These are phyloP conservation scores for Catotricha subobsoleta DNA, from an alignment of 2,888 invertebrate species.

Conservation along the genomic window DNA sequence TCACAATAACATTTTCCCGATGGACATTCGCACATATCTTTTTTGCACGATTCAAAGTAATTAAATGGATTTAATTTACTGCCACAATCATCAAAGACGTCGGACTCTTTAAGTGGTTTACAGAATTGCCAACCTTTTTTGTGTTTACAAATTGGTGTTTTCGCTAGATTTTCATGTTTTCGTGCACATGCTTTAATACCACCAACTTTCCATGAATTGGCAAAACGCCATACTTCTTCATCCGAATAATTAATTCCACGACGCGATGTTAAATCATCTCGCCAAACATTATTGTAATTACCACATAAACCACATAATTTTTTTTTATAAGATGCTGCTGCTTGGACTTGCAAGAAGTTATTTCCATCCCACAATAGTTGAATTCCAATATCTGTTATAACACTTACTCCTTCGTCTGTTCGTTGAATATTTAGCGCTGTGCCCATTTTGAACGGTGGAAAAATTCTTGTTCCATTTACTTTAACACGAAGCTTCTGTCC, in stretches of 20 bases:
- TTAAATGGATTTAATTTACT: conserved; percentile 60
- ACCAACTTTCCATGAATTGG: conserved; percentile 81
- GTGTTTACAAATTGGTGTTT: conserved; percentile 35
- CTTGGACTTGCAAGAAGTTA: conserved; percentile 78
- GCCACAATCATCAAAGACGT: conserved; percentile 58
- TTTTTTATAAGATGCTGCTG: conserved; percentile 49
- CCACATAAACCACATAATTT: conserved; percentile 85
- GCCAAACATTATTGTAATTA: conserved; percentile 47
- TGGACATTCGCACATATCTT: conserved; percentile 79
- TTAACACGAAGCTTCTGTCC: conserved; percentile 74
- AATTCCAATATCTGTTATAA: conserved; percentile 55
- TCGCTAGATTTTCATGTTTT: conserved; percentile 31
- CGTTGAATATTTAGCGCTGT: conserved; percentile 42
- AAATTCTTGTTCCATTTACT: conserved; percentile 59
- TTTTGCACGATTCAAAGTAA: conserved; percentile 70
- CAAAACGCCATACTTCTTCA: conserved; percentile 46
- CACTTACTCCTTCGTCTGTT: conserved; percentile 45
- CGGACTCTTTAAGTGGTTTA: conserved; percentile 32
- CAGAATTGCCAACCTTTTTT: conserved; percentile 33
- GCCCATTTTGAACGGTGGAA: conserved; percentile 44
- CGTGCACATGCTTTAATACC: conserved; percentile 53
- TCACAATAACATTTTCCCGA: conserved; percentile 71
- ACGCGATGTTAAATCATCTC: conserved; percentile 65
- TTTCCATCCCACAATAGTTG: conserved; percentile 85
- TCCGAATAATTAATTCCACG: conserved; percentile 50